These are phyloP conservation scores for Engraulis encrasicolus DNA, from an alignment of 2,113 vertebrate genomes.

Conservation along the genomic window DNA sequence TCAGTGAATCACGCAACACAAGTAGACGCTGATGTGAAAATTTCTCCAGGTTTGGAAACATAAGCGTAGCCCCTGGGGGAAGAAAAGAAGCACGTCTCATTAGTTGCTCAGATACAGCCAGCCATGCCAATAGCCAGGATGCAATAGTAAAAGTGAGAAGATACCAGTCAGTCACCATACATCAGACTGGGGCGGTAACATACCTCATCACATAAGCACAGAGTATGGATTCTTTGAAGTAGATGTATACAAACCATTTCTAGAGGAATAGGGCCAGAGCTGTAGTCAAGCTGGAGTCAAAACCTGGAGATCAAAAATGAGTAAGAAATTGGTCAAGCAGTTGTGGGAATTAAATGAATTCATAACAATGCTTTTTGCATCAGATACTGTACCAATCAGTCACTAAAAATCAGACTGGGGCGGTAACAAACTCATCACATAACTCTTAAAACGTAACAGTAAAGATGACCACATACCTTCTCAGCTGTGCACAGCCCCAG, in stretches of 20 bases:
- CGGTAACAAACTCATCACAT: conserved; percentile 67
- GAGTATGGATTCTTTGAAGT: neutral
- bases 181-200: conserved; percentile 75
- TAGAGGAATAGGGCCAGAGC: neutral
- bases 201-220: conserved; percentile 54
- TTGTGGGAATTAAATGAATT: neutral
- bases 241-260: neutral
- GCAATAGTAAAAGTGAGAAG: too few relatives aligned
- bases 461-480: neutral
- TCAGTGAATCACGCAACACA: too few relatives aligned
- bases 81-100: too few relatives aligned
- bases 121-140: too few relatives aligned
- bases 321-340: neutral
- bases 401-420: conserved; percentile 69
- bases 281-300: neutral
- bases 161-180: conserved; percentile 63
- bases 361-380: neutral
- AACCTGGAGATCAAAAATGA: neutral
- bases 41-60: too few relatives aligned
- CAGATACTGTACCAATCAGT: conserved; percentile 63
- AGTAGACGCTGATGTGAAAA: too few relatives aligned
- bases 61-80: too few relatives aligned
- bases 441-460: too few relatives aligned
- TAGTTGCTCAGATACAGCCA: too few relatives aligned
- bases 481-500: too few relatives aligned